phyloP scores from a whole-genome alignment of 2,113 vertebrate genomes.

The Crotalus helleri region DNA sequence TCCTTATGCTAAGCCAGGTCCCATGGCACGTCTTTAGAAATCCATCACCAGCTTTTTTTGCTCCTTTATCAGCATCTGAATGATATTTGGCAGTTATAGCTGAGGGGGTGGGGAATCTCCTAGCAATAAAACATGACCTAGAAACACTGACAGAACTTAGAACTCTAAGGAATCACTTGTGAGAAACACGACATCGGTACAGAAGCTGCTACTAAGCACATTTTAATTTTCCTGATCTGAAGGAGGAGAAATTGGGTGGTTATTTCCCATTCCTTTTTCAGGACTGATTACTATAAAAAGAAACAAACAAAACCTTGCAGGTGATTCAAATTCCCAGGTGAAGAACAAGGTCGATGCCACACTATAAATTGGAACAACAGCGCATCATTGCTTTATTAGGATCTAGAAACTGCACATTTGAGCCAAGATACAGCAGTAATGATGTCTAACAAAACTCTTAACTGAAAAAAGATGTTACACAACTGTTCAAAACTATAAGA shows the following conservation, averaged over 20 bases:
- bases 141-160: background rate
- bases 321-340: background rate
- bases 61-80: background rate
- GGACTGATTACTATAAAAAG: background rate
- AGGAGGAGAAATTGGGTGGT: background rate
- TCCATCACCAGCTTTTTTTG: background rate
- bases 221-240: background rate
- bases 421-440: background rate
- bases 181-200: background rate
- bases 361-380: background rate
- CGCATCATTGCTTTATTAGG: background rate
- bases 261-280: background rate
- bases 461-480: background rate
- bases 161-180: background rate
- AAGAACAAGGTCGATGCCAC: background rate
- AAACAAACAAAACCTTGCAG: background rate
- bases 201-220: background rate
- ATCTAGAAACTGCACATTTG: background rate
- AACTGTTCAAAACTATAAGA: no score
- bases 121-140: background rate
- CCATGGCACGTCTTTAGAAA: background rate
- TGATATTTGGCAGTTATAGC: background rate
- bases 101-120: background rate
- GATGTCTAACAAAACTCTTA: background rate
- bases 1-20: conserved; percentile 1